Evolutionary conservation across 1,140 invertebrate genomes (phyloP), one percentile per base, ranked within the genome.

Genomic region (Atta colombica): DNA sequence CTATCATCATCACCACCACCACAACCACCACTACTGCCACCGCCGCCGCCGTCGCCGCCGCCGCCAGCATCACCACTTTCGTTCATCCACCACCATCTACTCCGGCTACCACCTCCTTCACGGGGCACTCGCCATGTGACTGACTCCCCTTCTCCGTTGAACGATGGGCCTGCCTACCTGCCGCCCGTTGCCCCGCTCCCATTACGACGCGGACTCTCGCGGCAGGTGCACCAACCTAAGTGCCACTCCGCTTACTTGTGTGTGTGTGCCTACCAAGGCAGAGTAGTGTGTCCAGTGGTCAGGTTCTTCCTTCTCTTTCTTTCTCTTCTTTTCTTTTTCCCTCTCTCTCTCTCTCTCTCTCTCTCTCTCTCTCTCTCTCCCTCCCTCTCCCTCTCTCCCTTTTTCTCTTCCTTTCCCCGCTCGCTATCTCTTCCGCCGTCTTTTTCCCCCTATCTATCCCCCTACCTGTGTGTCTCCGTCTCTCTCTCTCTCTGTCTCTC

Each of bases 171-270:
- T 95, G 95, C 94, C 94, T 95, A 95, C 95, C 95, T 95, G 94
- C 94, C 94, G 93, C 94, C 93, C 94, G 94, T 93, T 95, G 93
- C 94, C 94, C 94, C 94, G 95, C 94, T 95, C 94, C 94, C 95
- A 95, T 95, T 95, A 95, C 94, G 92, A 93, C 95, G 94, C 95
- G 94, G 94, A 95, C 95, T 95, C 94, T 94, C 94, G 94, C 94
- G 94, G 95, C 95, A 95, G 95, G 95, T 95, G 95, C 94, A 95
- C 93, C 93, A 93, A 94, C 92, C 93, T 91, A 91, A 94, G 92
- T 94, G 94, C 93, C 91, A 93, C 94, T 94, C 92, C 90, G 91
- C 91, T 91, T 90, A 92, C 92, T 88, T 93, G 90, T 88, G 90
- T 88, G 89, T 88, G 89, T 88, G 89, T 88, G 90, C 90, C 89